Evolutionary conservation across 2,797 vertebrate genomes (phyloP), one percentile per base, ranked within the genome.

Genomic region (Pogonophryne albipinna): DNA sequence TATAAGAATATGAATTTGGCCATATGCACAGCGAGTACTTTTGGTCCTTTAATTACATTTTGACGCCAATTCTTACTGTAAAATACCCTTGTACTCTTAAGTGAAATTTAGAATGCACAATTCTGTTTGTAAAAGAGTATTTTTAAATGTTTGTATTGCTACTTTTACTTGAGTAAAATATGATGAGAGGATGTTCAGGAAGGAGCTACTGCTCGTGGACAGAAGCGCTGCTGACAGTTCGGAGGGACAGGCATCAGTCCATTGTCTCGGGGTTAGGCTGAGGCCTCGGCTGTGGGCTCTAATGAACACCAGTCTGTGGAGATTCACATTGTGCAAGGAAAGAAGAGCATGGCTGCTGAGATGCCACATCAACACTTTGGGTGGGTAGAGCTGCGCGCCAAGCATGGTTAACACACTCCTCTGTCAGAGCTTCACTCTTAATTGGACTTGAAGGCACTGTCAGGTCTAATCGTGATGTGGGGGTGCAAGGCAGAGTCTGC

Each of bases 401-500:
- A 89, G 85, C 83, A 86, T 81, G 85, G 88, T 93, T 89, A 92
- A 92, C 88, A 85, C 88, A 85, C 89, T 89, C 62, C 74, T 81
- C 84, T 89, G 85, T 87, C 85, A 68, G 85, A 89, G 89, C 83
- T 67, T 87, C 91, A 88, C 76, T 93, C 87, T 86, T 94, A 93
- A 94, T 94, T 92, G 90, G 91, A 93, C 91, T 92, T 91, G 92
- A 95, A 93, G 92, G 91, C 91, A 90, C 89, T 93, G 92, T 95
- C 93, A 93, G 84, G 88, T 92, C 90, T 91, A 91, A 93, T 95
- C 76, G 86, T 82, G 80, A 85, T 84, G 85, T 58, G 82, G 90
- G 90, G 91, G 88, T 87, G 85, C 79, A 85, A 86, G 79, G 83
- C 80, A 66, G 73, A 83, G 84, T 88, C 87, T 91, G 88, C 86